phyloP scores from a whole-genome alignment of 2,888 invertebrate genomes.

The Leptopilina myrica region DNA sequence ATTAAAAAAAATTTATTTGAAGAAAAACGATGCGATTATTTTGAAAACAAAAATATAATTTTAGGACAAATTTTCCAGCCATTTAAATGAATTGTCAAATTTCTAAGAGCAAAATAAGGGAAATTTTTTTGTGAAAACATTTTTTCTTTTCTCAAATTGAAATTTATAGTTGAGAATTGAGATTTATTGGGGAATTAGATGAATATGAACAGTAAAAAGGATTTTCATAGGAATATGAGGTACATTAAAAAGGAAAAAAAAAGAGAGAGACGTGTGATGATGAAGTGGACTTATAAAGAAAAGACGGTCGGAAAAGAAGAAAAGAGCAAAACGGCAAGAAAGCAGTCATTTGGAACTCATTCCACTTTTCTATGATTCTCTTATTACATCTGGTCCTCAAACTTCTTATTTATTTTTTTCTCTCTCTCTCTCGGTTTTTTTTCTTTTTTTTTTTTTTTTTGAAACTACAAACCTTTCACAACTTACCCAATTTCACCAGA shows the following conservation, averaged over 20 bases:
- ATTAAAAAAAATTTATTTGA: too few relatives aligned
- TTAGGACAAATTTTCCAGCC: too few relatives aligned
- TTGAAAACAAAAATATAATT: too few relatives aligned
- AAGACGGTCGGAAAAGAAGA: slow-evolving; percentile 2
- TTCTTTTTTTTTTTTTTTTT: background rate
- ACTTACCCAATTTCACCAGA: slow-evolving; percentile 11
- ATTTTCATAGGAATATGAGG: slow-evolving; percentile 29
- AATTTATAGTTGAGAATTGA: slow-evolving; percentile 1
- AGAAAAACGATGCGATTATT: too few relatives aligned
- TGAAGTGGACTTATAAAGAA: slow-evolving; percentile 37
- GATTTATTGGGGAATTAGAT: background rate
- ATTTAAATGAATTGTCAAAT: too few relatives aligned
- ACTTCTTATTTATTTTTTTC: slow-evolving; percentile 22
- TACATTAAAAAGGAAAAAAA: slow-evolving; percentile 17
- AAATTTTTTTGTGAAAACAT: too few relatives aligned
- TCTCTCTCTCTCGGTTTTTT: too few relatives aligned
- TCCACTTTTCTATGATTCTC: slow-evolving; percentile 28
- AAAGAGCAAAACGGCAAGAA: background rate
- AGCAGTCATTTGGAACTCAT: slow-evolving; percentile 25
- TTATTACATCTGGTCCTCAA: slow-evolving; percentile 26
- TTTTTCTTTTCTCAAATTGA: too few relatives aligned
- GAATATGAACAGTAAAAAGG: slow-evolving; percentile 18
- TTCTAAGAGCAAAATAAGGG: too few relatives aligned
- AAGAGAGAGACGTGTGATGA: slow-evolving; percentile 1
- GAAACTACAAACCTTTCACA: slow-evolving; percentile 18